Evolutionary conservation across 2,113 vertebrate species (phyloP).

Genomic region (Sturnira hondurensis): DNA sequence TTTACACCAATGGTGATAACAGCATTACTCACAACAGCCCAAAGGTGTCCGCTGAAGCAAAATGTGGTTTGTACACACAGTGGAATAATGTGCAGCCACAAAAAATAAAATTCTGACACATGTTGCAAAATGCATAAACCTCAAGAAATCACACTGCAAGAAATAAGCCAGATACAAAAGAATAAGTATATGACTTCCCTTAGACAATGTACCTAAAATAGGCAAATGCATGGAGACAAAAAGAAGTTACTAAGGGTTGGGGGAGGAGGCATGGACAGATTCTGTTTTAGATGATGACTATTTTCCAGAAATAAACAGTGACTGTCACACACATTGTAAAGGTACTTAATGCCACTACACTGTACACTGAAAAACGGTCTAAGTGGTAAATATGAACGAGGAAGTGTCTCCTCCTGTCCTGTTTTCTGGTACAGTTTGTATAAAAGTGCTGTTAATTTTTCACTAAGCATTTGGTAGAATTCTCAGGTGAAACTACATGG

Average conservation of each 20-base stretch:
- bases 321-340: background rate
- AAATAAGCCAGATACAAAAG: conserved; percentile 13
- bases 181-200: background rate
- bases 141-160: background rate
- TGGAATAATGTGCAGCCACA: background rate
- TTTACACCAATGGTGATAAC: background rate
- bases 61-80: background rate
- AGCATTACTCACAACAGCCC: background rate
- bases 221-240: background rate
- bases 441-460: background rate
- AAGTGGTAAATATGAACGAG: background rate
- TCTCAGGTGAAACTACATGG: background rate
- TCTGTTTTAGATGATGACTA: background rate
- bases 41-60: background rate
- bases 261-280: background rate
- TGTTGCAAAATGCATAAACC: background rate
- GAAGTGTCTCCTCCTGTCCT: background rate
- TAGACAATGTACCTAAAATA: background rate
- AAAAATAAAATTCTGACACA: background rate
- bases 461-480: background rate
- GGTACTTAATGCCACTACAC: background rate
- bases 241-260: background rate
- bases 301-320: background rate
- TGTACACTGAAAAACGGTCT: background rate
- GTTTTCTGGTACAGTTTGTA: background rate